These are phyloP conservation scores for Trichonephila clavata DNA, from an alignment of 1,140 invertebrate species.

Conservation along the genomic window DNA sequence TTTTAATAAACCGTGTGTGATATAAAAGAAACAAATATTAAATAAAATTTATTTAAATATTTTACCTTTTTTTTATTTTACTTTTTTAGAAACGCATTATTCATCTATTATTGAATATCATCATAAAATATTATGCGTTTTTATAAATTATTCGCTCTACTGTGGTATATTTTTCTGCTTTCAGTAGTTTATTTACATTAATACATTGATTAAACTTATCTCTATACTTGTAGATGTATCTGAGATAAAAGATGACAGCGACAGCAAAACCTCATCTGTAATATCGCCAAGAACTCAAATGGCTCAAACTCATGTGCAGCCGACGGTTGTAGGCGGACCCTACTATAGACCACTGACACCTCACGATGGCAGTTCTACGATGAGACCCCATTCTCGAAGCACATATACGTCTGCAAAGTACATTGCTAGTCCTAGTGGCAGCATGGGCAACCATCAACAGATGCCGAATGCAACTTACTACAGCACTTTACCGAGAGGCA, in stretches of 20 bases:
- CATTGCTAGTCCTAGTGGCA: slow-evolving; percentile 3
- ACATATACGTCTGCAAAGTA: slow-evolving; percentile 57
- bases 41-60: too few relatives aligned
- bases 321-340: neutral
- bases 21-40: too few relatives aligned
- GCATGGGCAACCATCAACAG: neutral
- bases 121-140: too few relatives aligned
- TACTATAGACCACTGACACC: slow-evolving; percentile 65
- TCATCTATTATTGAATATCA: too few relatives aligned
- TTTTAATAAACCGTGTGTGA: too few relatives aligned
- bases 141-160: too few relatives aligned
- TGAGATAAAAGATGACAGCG: slow-evolving; percentile 58
- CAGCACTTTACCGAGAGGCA: slow-evolving; percentile 55
- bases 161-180: too few relatives aligned
- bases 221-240: slow-evolving; percentile 31
- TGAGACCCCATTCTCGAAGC: slow-evolving; percentile 46
- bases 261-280: slow-evolving; percentile 56
- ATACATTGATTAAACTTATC: neutral
- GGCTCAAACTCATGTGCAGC: slow-evolving; percentile 1
- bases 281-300: slow-evolving; percentile 34
- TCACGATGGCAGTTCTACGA: neutral
- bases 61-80: too few relatives aligned
- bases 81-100: too few relatives aligned
- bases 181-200: too few relatives aligned
- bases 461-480: slow-evolving; percentile 28